Percentiles rank a stretch among this genome's conserved stretches.
These are phyloP conservation scores for Trichonephila inaurata DNA, from an alignment of 1,140 invertebrate species.

Conservation along the genomic window DNA sequence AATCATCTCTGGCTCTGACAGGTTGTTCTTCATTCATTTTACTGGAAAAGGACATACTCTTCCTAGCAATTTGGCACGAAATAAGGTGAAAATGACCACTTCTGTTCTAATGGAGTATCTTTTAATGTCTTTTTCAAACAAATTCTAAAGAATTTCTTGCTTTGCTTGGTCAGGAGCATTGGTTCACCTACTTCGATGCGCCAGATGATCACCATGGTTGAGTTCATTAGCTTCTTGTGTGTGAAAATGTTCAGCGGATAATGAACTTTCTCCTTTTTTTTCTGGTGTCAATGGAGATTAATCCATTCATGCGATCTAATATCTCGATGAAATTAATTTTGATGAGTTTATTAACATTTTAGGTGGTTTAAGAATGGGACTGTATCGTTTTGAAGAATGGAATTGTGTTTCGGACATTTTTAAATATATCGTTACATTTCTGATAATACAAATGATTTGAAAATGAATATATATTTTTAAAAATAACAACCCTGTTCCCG, in stretches of 20 bases:
- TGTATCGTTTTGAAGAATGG: no score
- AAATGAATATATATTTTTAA: no score
- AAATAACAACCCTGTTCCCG: no score
- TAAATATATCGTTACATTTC: no score
- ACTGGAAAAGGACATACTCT: neutral
- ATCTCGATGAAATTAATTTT: neutral
- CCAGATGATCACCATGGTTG: neutral
- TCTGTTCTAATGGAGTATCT: neutral
- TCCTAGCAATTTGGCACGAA: neutral
- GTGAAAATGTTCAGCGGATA: conserved; percentile 23
- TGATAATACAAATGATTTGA: no score
- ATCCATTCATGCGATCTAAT: conserved; percentile 16
- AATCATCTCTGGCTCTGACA: neutral
- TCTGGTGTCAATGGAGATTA: conserved; percentile 17
- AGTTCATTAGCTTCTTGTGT: conserved; percentile 34
- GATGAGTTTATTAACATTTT: conserved; percentile 32
- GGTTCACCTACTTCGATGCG: conserved; percentile 29
- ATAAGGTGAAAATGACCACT: neutral
- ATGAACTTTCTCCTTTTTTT: conserved; percentile 17
- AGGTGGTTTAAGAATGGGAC: neutral
- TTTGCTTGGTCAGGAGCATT: conserved; percentile 4
- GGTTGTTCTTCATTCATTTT: neutral
- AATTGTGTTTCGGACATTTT: no score
- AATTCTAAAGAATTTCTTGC: neutral
- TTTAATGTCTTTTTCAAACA: neutral